These are phyloP conservation scores for Smutsia temminckii DNA, from an alignment of 2,797 vertebrate genomes.

Conservation along the genomic window DNA sequence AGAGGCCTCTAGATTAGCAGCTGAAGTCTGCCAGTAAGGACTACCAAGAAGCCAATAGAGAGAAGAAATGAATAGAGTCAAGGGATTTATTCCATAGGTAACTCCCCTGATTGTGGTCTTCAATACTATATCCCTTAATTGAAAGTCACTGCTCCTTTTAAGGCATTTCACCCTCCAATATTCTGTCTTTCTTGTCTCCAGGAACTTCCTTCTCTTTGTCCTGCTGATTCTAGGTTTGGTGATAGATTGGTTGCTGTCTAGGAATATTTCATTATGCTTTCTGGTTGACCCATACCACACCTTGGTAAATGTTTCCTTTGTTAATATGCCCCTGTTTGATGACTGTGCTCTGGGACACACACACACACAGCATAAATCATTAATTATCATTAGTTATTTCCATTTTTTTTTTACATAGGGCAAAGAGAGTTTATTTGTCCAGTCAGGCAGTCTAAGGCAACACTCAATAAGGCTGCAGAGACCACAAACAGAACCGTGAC, in stretches of 20 bases:
- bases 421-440: too few relatives aligned
- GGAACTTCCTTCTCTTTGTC: neutral
- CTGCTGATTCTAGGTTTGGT: neutral
- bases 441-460: too few relatives aligned
- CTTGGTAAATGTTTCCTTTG: neutral
- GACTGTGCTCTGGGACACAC: neutral
- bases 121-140: neutral
- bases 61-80: neutral
- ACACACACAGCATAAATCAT: neutral
- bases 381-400: neutral
- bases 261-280: neutral
- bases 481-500: too few relatives aligned
- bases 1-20: neutral
- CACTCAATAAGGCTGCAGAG: too few relatives aligned
- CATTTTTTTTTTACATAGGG: too few relatives aligned
- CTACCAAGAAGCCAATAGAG: neutral
- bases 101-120: neutral
- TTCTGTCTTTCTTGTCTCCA: neutral
- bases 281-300: neutral
- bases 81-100: neutral
- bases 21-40: neutral
- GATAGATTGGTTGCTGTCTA: neutral
- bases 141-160: neutral
- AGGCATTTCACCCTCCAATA: neutral
- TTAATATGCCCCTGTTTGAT: neutral